Evolutionary conservation across 64 coral and sea anemone species (phyloP), one percentile per base, ranked within the genome.

Genomic region (Stylophora pistillata): DNA sequence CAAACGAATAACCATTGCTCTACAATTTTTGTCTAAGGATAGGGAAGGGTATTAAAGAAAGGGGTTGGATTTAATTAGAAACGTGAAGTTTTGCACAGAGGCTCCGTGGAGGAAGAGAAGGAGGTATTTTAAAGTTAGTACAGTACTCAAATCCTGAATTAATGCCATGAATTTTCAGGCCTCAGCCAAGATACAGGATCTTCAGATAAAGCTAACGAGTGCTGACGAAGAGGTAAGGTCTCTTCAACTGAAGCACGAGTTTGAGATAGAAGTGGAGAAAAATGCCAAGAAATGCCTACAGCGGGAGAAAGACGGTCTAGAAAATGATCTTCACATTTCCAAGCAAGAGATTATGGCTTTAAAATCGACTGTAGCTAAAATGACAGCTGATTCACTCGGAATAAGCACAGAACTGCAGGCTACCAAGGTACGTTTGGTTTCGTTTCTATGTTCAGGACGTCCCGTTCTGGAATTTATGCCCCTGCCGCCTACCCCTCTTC

Each of bases 351-450:
- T 83, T 20, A 86, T 81, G 32, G 88, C 96, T 0, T 77, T 98
- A 20, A 98, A 92, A 72, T 80, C 78, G 13, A 92, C 89, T 3
- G 66, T 98, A 0, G 89, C 89, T 7, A 91, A 94, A 77, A 95
- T 95, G 74, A 92, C 96, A 3, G 86, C 96, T 4, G 92, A 95
- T 61, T 86, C 86, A 2, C 74, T 91, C 15, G 93, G 89, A 23
- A 86, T 98, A 18, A 95, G 74, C 14, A 95, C 96, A 12, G 96
- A 98, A 71, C 76, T 98, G 27, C 88, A 98, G 58, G 96, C 89
- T 6, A 98, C 93, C 16, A 98, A 98, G 86, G 96, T 98, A 52
- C 56, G 79, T 85, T 7, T 31, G 12, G 16, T 73, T 13, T 32
- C 1, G 17, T 14, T 25, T 5, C 5, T 52, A 13, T 23, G 41